Conservation (phyloP, 2,888 invertebrate genomes). For the Crepidodera aurea region DNA sequence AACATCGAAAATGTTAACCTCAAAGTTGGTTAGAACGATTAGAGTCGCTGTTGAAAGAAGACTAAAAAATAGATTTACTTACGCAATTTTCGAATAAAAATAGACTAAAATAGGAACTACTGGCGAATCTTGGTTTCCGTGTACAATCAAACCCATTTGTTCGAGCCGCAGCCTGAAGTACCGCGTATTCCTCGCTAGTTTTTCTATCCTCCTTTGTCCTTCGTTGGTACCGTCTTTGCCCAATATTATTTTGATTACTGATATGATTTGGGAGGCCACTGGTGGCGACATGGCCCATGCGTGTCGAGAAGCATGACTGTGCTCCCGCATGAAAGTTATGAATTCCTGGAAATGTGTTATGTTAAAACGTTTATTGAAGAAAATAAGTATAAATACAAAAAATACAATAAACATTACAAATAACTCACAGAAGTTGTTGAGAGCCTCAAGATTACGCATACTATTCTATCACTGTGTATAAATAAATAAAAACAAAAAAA, state of each 20-base stretch:
- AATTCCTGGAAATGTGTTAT: constrained; percentile 66
- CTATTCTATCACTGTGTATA: too few species aligned
- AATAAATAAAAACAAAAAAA: too few species aligned
- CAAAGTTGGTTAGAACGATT: too few species aligned
- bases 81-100: constrained; percentile 94
- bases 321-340: constrained; percentile 76
- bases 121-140: constrained; percentile 94
- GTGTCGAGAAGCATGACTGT: constrained; percentile 87
- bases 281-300: constrained; percentile 90
- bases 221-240: constrained; percentile 80
- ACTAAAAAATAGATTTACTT: too few species aligned
- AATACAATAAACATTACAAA: too few species aligned
- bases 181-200: constrained; percentile 80
- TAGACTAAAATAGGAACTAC: constrained; percentile 96
- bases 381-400: too few species aligned
- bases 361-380: constrained; percentile 6
- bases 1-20: too few species aligned
- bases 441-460: too few species aligned
- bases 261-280: constrained; percentile 88
- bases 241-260: constrained; percentile 88
- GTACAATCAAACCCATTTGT: constrained; percentile 89
- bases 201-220: constrained; percentile 72
- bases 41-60: too few species aligned
- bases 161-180: constrained; percentile 83
- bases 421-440: too few species aligned